Conservation (phyloP, 1,140 invertebrate species). For the Achroia grisella region DNA sequence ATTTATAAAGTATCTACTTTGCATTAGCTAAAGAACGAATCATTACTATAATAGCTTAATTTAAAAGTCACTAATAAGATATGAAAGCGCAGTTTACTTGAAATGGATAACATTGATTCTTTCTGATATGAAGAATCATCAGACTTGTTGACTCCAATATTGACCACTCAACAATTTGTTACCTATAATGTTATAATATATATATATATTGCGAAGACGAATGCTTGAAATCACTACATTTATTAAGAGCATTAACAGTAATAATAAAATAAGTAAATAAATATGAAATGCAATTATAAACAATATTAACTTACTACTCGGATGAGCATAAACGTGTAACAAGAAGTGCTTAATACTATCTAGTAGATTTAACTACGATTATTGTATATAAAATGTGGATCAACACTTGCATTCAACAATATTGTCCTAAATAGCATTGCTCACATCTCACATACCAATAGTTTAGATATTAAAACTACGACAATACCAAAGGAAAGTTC, state of each 20-base stretch:
- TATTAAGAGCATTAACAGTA: neutral
- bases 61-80: constrained; percentile 12
- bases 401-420: constrained; percentile 64
- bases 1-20: constrained; percentile 23
- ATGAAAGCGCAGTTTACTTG: constrained; percentile 22
- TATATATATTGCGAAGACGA: neutral
- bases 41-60: constrained; percentile 11
- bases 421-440: constrained; percentile 67
- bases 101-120: constrained; percentile 8
- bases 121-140: constrained; percentile 26
- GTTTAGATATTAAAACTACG: constrained; percentile 17
- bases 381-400: constrained; percentile 64
- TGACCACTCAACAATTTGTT: neutral
- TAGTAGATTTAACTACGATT: constrained; percentile 54
- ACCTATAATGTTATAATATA: neutral
- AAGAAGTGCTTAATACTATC: constrained; percentile 42
- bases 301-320: constrained; percentile 6
- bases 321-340: constrained; percentile 25
- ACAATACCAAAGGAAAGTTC: too few species aligned
- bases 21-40: constrained; percentile 22
- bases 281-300: constrained; percentile 4
- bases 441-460: constrained; percentile 33
- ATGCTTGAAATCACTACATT: neutral
- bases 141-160: constrained; percentile 14
- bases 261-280: neutral